Base-by-base conservation (phyloP, 1,140 invertebrate species). In the Lepidurus apus region DNA sequence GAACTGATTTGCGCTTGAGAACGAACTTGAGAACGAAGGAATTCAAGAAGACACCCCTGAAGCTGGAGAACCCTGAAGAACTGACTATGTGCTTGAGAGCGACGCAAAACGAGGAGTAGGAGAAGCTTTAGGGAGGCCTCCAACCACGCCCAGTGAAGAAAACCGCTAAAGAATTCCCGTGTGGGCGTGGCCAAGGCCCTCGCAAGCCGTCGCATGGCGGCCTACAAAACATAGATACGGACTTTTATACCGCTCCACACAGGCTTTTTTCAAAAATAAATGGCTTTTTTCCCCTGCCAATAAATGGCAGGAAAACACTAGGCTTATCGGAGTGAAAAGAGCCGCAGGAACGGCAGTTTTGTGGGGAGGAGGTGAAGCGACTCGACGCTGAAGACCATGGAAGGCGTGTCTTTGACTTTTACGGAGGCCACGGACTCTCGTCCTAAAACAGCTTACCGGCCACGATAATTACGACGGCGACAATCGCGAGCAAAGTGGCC, bases 401-500 rank as follows among this genome's bases (percentile, higher is more conserved):
- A 34, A 75, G 74, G 74, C 74, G 34, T 75, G 74, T 75, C 34
- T 34, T 34, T 34, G 34, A 34, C 34, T 65, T 65, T 65, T n/a
- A 65, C 53, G 53, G 21, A 17, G 53, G 53, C 53, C 53, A n/a
- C 53, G 53, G 53, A 65, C 53, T 13, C 17, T 13, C 17, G 53
- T 65, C 53, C 17, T 65, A 65, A 17, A 65, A 65, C 53, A 65
- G 53, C 53, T 65, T 65, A 65, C 53, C 53, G 53, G 53, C 53
- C 53, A 65, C 53, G 53, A 65, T 65, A 65, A 17, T 65, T 77
- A 81, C 83, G 83, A 80, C 86, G 84, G 10, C 80, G 78, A 83
- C 95, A 97, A 84, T 97, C 95, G 81, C 95, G 88, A 74, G 95
- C 95, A 86, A 95, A 97, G 83, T 97, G 95, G 4, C 95, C 95